Percentiles rank a stretch among this genome's conserved stretches.
phyloP scores from a whole-genome alignment of 37 sponge, comb jelly and placozoan species.

The Tethya wilhelma region DNA sequence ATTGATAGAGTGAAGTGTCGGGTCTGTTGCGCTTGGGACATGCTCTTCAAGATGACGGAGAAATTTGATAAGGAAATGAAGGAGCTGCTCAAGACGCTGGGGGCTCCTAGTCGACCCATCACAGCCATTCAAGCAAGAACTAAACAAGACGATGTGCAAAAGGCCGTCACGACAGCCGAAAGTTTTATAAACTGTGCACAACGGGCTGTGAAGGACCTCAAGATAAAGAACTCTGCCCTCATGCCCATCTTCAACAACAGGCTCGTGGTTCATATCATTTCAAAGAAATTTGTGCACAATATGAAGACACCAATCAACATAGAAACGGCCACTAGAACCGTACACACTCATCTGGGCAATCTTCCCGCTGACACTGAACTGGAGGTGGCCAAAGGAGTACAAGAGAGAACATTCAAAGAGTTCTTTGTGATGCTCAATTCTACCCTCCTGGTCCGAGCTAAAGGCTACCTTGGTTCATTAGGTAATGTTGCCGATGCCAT shows the following conservation, averaged over 20 bases:
- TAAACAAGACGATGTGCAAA: constrained; percentile 21
- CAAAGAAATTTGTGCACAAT: constrained; percentile 12
- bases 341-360: constrained; percentile 65
- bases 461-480: constrained; percentile 47
- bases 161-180: constrained; percentile 5
- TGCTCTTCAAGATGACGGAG: constrained; percentile 44
- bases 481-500: constrained; percentile 60
- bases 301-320: constrained; percentile 47
- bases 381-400: constrained; percentile 28
- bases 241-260: constrained; percentile 38
- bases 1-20: constrained; percentile 53
- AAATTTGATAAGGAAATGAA: constrained; percentile 54
- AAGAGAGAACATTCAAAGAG: constrained; percentile 51
- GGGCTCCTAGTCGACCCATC: constrained; percentile 4
- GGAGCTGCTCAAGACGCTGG: constrained; percentile 9
- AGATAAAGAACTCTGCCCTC: not conserved
- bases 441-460: constrained; percentile 42
- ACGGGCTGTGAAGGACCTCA: constrained; percentile 26
- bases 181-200: constrained; percentile 27
- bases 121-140: constrained; percentile 33
- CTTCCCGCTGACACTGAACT: constrained; percentile 27
- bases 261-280: constrained; percentile 38
- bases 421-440: constrained; percentile 59
- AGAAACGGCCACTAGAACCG: constrained; percentile 43
- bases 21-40: constrained; percentile 55